phyloP scores from a whole-genome alignment of 2,113 vertebrate genomes.

The Heliornis fulica region DNA sequence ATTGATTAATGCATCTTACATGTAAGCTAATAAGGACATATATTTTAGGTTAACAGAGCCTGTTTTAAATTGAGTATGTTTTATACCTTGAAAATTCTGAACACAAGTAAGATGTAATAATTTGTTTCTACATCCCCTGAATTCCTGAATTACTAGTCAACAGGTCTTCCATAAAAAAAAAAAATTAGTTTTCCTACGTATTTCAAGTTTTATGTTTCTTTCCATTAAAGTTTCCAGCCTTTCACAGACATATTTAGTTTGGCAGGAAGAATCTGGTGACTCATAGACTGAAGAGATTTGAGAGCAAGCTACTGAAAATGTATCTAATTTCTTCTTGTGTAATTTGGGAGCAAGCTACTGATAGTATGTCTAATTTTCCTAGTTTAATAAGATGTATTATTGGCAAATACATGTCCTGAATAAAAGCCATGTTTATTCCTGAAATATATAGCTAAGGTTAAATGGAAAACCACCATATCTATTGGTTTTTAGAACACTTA shows the following conservation, averaged over 20 bases:
- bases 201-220: constrained; percentile 82
- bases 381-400: constrained; percentile 68
- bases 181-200: constrained; percentile 73
- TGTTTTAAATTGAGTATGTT: neutral
- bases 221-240: constrained; percentile 81
- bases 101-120: constrained; percentile 1
- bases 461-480: constrained; percentile 6
- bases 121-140: constrained; percentile 46
- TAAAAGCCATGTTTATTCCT: constrained; percentile 59
- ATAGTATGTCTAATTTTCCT: constrained; percentile 75
- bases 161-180: constrained; percentile 75
- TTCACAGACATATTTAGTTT: constrained; percentile 84
- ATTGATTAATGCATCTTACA: neutral
- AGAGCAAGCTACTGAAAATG: constrained; percentile 84
- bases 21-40: neutral
- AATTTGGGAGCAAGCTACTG: constrained; percentile 77
- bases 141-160: constrained; percentile 75
- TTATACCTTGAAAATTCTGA: neutral
- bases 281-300: constrained; percentile 81
- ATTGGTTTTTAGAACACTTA: constrained; percentile 16
- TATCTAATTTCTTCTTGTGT: constrained; percentile 79
- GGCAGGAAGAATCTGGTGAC: constrained; percentile 78
- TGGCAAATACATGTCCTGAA: constrained; percentile 67
- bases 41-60: neutral
- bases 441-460: constrained; percentile 56